Evolutionary conservation across 2,888 invertebrate species (phyloP).

Genomic region (Patella ulyssiponensis): DNA sequence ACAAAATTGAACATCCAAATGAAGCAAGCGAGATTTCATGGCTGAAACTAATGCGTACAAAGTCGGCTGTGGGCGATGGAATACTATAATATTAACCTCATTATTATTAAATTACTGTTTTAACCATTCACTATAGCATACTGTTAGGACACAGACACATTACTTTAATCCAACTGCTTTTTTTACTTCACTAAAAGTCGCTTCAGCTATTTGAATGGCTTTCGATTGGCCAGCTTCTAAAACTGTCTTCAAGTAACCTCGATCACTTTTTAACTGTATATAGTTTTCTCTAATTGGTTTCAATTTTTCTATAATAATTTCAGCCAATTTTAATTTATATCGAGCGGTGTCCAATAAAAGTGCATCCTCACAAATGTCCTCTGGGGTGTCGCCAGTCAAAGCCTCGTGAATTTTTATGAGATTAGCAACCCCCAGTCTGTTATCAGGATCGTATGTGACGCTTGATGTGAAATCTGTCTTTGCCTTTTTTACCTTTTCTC

Average conservation of each 20-base stretch:
- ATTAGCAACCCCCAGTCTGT: constrained; percentile 91
- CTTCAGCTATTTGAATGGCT: constrained; percentile 78
- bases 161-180: constrained; percentile 76
- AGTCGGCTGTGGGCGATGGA: too few species aligned
- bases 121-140: neutral
- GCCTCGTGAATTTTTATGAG: constrained; percentile 87
- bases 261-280: constrained; percentile 76
- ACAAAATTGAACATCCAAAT: too few species aligned
- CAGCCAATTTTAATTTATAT: constrained; percentile 83
- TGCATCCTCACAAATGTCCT: constrained; percentile 81
- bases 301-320: constrained; percentile 81
- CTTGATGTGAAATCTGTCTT: constrained; percentile 89
- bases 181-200: constrained; percentile 79
- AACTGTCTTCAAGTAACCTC: constrained; percentile 78
- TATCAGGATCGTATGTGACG: constrained; percentile 85
- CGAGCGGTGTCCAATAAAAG: constrained; percentile 81
- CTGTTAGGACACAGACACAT: constrained; percentile 64
- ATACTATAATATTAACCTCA: too few species aligned
- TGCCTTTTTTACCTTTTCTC: constrained; percentile 86
- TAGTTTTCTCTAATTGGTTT: constrained; percentile 81
- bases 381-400: constrained; percentile 78
- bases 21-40: too few species aligned
- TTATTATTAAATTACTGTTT: too few species aligned
- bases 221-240: constrained; percentile 79
- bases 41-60: too few species aligned